phyloP scores from a whole-genome alignment of 2,797 vertebrate species.

The Ispidina picta region DNA sequence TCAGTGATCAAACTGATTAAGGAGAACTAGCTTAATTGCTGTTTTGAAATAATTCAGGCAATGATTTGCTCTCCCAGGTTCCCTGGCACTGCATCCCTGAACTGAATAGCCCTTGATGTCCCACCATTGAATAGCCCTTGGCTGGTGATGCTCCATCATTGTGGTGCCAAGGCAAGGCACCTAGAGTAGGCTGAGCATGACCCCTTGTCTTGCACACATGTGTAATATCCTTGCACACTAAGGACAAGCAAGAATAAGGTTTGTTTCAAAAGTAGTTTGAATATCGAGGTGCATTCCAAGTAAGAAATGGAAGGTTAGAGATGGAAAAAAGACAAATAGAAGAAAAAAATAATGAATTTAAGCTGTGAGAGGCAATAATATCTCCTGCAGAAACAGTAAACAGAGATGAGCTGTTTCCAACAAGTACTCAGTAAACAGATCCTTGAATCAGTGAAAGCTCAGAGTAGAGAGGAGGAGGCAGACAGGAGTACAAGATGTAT shows the following conservation, averaged over 20 bases:
- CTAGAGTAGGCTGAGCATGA: neutral
- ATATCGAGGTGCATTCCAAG: neutral
- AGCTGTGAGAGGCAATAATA: neutral
- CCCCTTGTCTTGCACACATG: neutral
- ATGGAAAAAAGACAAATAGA: neutral
- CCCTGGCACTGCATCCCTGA: neutral
- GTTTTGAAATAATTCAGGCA: neutral
- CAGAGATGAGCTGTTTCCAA: conserved; percentile 39
- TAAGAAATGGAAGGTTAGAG: neutral
- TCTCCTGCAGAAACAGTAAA: conserved; percentile 46
- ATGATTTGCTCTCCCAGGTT: neutral
- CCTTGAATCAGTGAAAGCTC: conserved; percentile 14
- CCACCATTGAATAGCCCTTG: too few relatives aligned
- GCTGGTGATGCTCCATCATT: neutral
- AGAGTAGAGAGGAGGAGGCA: neutral
- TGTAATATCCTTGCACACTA: neutral
- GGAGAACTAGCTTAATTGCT: neutral
- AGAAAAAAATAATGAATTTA: neutral
- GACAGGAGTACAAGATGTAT: neutral
- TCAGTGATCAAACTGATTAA: neutral
- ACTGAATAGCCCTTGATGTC: neutral
- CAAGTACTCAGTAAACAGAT: neutral
- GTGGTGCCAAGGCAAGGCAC: neutral
- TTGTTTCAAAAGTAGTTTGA: neutral
- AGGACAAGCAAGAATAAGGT: neutral